A percentile compares a stretch with the other conserved stretches of the same genome.
Conservation (phyloP, 1,140 invertebrate species). For the Lepidurus packardi region DNA sequence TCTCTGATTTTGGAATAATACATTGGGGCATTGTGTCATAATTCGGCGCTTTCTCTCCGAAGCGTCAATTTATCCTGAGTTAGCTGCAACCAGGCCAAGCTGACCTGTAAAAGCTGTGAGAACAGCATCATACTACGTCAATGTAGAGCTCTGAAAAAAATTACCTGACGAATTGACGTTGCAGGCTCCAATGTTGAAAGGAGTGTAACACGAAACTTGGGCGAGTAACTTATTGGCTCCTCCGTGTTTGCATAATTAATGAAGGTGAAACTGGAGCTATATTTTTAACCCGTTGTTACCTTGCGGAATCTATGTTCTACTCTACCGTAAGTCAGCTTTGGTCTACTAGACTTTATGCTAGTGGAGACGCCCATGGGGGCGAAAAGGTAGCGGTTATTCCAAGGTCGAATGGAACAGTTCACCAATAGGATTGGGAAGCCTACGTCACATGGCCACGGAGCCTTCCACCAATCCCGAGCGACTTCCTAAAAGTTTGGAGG, state of each 20-base stretch:
- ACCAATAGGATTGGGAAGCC: not conserved
- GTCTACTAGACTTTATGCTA: slow-evolving; percentile 15
- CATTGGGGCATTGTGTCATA: no score
- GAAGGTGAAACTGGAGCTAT: not conserved
- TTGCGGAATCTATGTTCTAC: slow-evolving; percentile 7
- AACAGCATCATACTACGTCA: no score
- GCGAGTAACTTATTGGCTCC: not conserved
- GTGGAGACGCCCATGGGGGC: slow-evolving; percentile 19
- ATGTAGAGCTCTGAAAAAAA: no score
- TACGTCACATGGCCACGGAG: slow-evolving; percentile 1
- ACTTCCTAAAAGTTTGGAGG: not conserved
- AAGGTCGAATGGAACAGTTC: slow-evolving; percentile 21
- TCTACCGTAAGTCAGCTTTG: slow-evolving; percentile 15
- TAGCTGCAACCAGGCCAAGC: no score
- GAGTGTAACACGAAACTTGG: not conserved
- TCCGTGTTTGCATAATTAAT: not conserved
- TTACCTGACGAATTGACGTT: not conserved
- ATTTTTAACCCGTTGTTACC: slow-evolving; percentile 5
- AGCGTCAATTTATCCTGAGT: no score
- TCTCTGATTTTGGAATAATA: no score
- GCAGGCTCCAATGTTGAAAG: not conserved
- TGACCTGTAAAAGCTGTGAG: no score
- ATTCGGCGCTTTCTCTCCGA: no score
- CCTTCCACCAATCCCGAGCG: not conserved
- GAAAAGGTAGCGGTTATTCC: slow-evolving; percentile 21